Evolutionary conservation across 2,113 vertebrate species (phyloP).

Genomic region (Shinisaurus crocodilurus): DNA sequence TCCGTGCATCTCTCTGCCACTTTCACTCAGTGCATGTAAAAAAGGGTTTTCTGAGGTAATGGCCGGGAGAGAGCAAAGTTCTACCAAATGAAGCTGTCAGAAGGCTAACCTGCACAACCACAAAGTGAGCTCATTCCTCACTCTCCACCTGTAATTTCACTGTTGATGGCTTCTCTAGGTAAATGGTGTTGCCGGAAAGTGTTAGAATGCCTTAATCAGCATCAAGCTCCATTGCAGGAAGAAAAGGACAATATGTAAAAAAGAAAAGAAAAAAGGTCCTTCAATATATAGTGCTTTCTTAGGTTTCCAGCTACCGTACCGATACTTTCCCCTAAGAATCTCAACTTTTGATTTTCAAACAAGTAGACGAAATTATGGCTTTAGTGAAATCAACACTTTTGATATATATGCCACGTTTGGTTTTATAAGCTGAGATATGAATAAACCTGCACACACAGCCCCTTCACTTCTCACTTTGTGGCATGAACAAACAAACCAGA

Average conservation of each 20-base stretch:
- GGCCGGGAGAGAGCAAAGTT: slow-evolving; percentile 17
- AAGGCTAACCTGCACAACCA: background rate
- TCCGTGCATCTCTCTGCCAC: slow-evolving; percentile 27
- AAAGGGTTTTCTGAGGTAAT: slow-evolving; percentile 16
- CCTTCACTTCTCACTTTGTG: background rate
- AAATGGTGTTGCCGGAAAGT: background rate
- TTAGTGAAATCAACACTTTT: background rate
- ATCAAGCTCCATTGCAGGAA: background rate
- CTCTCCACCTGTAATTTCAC: background rate
- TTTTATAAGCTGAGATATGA: background rate
- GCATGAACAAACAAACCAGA: background rate
- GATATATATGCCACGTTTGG: background rate
- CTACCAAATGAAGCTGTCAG: background rate
- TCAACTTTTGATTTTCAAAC: background rate
- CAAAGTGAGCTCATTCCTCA: background rate
- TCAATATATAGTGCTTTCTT: background rate
- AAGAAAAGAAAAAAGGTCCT: background rate
- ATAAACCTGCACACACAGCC: background rate
- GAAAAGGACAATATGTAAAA: background rate
- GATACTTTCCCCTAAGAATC: background rate
- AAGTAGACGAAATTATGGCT: background rate
- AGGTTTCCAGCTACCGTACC: background rate
- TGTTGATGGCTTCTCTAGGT: background rate
- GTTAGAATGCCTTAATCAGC: background rate
- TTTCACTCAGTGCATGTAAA: slow-evolving; percentile 44